These are phyloP conservation scores for Drosophila athabasca DNA, from an alignment of 1,140 invertebrate genomes.

Conservation along the genomic window DNA sequence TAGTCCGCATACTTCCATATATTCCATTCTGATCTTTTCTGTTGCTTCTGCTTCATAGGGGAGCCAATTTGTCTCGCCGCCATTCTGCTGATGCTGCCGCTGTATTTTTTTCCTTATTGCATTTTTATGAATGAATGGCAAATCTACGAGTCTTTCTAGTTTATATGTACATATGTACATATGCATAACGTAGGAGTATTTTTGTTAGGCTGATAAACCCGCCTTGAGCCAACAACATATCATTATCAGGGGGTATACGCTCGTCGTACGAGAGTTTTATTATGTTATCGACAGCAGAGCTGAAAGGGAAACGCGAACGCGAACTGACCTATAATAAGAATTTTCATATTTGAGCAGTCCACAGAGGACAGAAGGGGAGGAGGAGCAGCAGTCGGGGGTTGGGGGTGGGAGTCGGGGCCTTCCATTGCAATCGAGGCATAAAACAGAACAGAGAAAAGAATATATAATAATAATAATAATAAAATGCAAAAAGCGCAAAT, in stretches of 20 bases:
- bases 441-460: too few relatives aligned
- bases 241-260: slow-evolving; percentile 47
- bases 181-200: background rate
- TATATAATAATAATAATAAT: too few relatives aligned
- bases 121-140: slow-evolving; percentile 74
- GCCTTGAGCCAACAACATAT: slow-evolving; percentile 53
- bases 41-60: slow-evolving; percentile 17
- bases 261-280: slow-evolving; percentile 27
- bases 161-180: background rate
- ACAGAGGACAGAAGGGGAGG: slow-evolving; percentile 21
- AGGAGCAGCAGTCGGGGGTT: too few relatives aligned
- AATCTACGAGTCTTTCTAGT: slow-evolving; percentile 26
- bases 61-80: slow-evolving; percentile 24
- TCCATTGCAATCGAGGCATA: too few relatives aligned
- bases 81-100: slow-evolving; percentile 14
- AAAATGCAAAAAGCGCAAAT: too few relatives aligned
- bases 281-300: slow-evolving; percentile 57
- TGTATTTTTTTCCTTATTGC: slow-evolving; percentile 34
- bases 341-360: slow-evolving; percentile 64
- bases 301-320: slow-evolving; percentile 77
- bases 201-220: slow-evolving; percentile 67
- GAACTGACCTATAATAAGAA: slow-evolving; percentile 79
- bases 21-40: background rate
- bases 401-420: too few relatives aligned
- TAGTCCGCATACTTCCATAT: too few relatives aligned